phyloP scores from a whole-genome alignment of 2,888 invertebrate species.

The Folsomia manolachei region DNA sequence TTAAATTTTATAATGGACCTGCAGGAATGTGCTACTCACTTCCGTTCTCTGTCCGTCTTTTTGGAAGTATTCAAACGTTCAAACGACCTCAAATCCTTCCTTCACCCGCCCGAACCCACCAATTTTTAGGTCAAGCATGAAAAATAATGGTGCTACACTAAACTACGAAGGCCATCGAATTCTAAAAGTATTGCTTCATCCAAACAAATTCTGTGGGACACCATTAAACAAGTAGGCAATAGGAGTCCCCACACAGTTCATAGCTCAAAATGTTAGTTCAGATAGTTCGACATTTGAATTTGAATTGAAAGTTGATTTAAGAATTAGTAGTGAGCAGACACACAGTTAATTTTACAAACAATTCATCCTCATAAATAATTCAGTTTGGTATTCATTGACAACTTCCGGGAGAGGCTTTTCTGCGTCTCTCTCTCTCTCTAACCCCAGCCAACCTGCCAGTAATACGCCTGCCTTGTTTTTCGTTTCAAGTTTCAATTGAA shows the following conservation, averaged over 20 bases:
- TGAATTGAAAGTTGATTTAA: neutral
- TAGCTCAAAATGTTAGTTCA: too few species aligned
- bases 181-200: too few species aligned
- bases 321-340: neutral
- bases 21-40: neutral
- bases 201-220: too few species aligned
- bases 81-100: too few species aligned
- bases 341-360: neutral
- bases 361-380: neutral
- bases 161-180: neutral
- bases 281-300: neutral
- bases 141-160: neutral
- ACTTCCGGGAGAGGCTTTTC: slow-evolving; percentile 45
- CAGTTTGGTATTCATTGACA: slow-evolving; percentile 26
- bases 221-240: neutral
- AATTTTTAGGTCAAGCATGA: neutral
- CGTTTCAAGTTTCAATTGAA: too few species aligned
- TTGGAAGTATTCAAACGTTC: too few species aligned
- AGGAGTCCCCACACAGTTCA: too few species aligned
- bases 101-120: too few species aligned
- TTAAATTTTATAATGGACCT: neutral
- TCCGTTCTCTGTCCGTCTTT: slow-evolving; percentile 5
- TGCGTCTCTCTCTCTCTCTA: too few species aligned
- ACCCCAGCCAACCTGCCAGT: too few species aligned
- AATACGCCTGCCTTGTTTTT: too few species aligned